These are phyloP conservation scores for Hylaeus anthracinus DNA, from an alignment of 1,140 invertebrate species.

Conservation along the genomic window DNA sequence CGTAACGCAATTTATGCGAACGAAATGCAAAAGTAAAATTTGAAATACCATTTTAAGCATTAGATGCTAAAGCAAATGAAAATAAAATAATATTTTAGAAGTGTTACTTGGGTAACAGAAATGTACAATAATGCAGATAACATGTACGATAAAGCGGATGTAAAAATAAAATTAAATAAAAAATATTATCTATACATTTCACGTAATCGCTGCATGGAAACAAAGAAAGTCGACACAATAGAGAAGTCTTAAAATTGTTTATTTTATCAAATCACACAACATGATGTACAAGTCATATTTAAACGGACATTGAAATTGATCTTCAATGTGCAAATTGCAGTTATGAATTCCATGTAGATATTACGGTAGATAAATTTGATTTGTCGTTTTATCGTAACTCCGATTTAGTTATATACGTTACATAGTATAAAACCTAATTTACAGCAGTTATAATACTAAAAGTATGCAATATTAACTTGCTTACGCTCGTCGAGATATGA, in stretches of 20 bases:
- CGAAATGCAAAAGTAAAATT: background rate
- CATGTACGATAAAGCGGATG: too few relatives aligned
- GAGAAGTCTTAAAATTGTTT: slow-evolving; percentile 66
- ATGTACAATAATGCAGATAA: too few relatives aligned
- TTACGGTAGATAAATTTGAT: slow-evolving; percentile 61
- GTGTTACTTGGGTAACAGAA: too few relatives aligned
- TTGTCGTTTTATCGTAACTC: slow-evolving; percentile 43
- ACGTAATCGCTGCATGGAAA: background rate
- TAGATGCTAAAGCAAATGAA: too few relatives aligned
- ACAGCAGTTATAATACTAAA: slow-evolving; percentile 54
- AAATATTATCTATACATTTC: too few relatives aligned
- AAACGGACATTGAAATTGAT: slow-evolving; percentile 53
- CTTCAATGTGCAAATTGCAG: slow-evolving; percentile 41
- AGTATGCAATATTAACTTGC: slow-evolving; percentile 43
- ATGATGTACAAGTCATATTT: slow-evolving; percentile 67
- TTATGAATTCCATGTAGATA: slow-evolving; percentile 53
- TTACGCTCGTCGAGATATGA: slow-evolving; percentile 37
- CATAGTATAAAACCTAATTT: slow-evolving; percentile 66
- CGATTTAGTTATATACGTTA: slow-evolving; percentile 33
- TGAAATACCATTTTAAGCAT: background rate
- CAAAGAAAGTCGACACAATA: slow-evolving; percentile 16
- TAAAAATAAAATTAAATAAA: too few relatives aligned
- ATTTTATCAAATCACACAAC: slow-evolving; percentile 75
- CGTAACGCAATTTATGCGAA: background rate
- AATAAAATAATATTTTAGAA: background rate